Base-by-base conservation (phyloP, 2,888 invertebrate species). In the Horisme vitalbata region DNA sequence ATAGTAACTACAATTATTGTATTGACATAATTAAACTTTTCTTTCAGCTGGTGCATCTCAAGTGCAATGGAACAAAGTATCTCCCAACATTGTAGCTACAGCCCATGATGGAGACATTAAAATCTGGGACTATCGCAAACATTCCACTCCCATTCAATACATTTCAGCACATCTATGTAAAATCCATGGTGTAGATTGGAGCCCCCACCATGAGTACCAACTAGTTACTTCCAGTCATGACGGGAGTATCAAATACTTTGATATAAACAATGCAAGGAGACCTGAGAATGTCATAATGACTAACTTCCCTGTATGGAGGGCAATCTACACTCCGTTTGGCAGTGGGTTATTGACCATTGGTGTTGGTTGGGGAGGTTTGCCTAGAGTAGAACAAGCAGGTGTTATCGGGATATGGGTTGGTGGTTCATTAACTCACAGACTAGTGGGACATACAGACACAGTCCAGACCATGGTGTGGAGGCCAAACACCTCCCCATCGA, bases 151-250 rank as follows among this genome's bases (percentile, higher is more conserved):
- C 0, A 92, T 97, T 2, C 96, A 97, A 71, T 98, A 98, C 65
- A 96, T 99, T 62, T 95, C 98, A 13, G 98, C 98, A 2, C 98
- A 99, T 88, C 89, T 97, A 18, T 89, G 84, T 57, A 92, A 97
- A 90, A 97, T 98, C 57, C 96, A 97, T 75, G 97, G 98, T 31
- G 92, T 99, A 21, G 98, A 98, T 78, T 99, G 98, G 98, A 97
- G 95, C 80, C 95, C 95, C 8, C 93, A 92, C 53, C 93, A 94
- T 65, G 96, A 96, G 79, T 95, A 95, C 57, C 95, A 96, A 68
- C 79, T 97, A 47, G 95, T 96, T 28, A 97, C 98, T 5, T 97
- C 97, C 45, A 97, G 98, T 85, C 97, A 98, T 84, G 98, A 99
- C 83, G 95, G 96, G 43, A 96, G 97, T 34, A 97, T 98, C 1